Base-by-base conservation (phyloP, 1,140 invertebrate genomes). In the Drosophila santomea region DNA sequence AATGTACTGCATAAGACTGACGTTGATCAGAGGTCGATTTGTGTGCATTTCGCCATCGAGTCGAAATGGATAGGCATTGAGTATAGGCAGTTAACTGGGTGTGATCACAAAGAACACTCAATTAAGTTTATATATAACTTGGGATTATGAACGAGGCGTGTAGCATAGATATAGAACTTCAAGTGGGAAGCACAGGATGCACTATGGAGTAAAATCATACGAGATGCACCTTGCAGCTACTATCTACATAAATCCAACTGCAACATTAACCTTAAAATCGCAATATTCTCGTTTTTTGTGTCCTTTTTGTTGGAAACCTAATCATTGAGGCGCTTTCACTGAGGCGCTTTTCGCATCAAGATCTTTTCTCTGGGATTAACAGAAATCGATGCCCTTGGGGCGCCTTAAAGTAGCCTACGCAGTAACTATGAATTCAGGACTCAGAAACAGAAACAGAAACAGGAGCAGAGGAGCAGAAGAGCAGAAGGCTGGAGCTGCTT, bases 61-160 rank as follows among this genome's bases (percentile, higher is more conserved):
- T 66, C 43, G 45, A 61, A 60, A 58, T 60, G 76, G 71, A 77
- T 66, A 81, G 72, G 72, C 74, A 81, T 45, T 51, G 66, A 17
- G 23, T 28, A 68, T 52, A 32, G 45, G 12, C 20, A 48, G 14
- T 51, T 45, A 62, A 80, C 41, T 47, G 57, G 48, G n/a, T 36
- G 39, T 54, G 67, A 48, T 36, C 58, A 56, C 57, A 44, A 43
- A 68, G 56, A 47, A 69, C 51, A 60, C 68, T 43, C 41, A n/a
- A 32, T 15, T 25, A 4, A 25, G 25, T 4, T 25, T 0, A 5
- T 25, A 5, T 25, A 25, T 25, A 25, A 25, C 25, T 25, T 25
- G 5, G 4, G 25, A 4, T 25, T 25, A 5, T 25, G 25, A 25
- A 25, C 23, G 23, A 25, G 23, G 3, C 23, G 23, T 25, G 3